Evolutionary conservation across 1,140 invertebrate species (phyloP), one percentile per base, ranked within the genome.

Genomic region (Apis laboriosa): DNA sequence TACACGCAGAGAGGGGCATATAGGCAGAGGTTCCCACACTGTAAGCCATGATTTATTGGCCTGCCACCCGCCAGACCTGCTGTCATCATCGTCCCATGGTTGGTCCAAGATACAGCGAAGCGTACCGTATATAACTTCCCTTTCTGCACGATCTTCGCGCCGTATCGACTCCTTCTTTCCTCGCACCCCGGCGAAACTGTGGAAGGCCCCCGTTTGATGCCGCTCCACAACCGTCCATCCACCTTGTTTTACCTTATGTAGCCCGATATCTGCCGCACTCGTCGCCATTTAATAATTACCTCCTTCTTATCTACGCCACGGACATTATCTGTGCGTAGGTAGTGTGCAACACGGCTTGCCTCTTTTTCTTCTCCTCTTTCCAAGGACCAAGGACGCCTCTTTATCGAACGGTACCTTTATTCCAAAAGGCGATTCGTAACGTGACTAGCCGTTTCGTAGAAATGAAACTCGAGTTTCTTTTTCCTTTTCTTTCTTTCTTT

Each of bases 1-100:
- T 87, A 86, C 80, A 82, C 84, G 85, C 77, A 80, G 71, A 76
- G 83, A 87, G 55, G 56, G 84, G 73, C 85, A 80, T 80, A 80
- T 84, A 84, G 77, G 77, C 82, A 87, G 82, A 85, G 85, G 90
- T 92, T 92, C 91, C 90, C 90, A 91, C 90, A 90, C 88, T 86
- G 87, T 88, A 76, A 83, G 75, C 76, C 87, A 92, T 93, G 92
- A 93, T 93, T 93, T 93, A 93, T 93, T 91, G 90, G 90, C 89
- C 90, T 92, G 89, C 89, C 91, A 92, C 90, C 90, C 88, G 90
- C 89, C 85, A 89, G 86, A 92, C 87, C 88, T 88, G 88, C 91
- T 91, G 92, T 92, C 92, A 92, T 93, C 92, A 92, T 90, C 91
- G 83, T 86, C 77, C 77, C 85, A 85, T 85, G 76, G 84, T 84